A percentile compares a stretch with the other conserved stretches of the same genome.
phyloP scores from a whole-genome alignment of 2,888 invertebrate species.

The Prionchulus punctatus region DNA sequence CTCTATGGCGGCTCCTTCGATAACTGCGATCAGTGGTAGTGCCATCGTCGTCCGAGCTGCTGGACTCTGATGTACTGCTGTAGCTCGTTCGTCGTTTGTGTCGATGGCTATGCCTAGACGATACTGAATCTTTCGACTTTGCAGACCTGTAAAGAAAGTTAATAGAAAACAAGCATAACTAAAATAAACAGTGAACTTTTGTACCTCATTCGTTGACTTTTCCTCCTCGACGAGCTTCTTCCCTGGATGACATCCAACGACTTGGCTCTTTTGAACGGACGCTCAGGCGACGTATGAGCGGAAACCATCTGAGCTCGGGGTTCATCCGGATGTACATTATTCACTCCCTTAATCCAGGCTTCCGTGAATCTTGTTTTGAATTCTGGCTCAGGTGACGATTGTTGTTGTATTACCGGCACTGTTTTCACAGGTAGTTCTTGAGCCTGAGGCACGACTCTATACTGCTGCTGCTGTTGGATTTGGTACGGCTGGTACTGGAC shows the following conservation, averaged over 20 bases:
- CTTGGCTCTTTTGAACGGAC: background rate
- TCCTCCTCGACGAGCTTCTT: background rate
- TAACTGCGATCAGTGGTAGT: background rate
- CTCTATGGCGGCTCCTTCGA: background rate
- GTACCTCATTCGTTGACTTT: background rate
- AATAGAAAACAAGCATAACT: background rate
- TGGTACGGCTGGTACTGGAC: too few species aligned
- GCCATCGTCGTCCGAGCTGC: constrained; percentile 1
- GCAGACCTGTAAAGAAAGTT: background rate
- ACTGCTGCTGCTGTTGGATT: too few species aligned
- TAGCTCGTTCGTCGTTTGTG: background rate
- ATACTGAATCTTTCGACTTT: constrained; percentile 1
- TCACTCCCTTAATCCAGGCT: background rate
- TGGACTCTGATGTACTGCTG: background rate
- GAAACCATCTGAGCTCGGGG: too few species aligned
- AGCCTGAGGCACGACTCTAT: too few species aligned
- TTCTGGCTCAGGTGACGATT: background rate
- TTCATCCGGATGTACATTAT: too few species aligned
- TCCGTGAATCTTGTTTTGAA: background rate
- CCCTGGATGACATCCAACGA: background rate
- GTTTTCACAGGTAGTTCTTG: too few species aligned
- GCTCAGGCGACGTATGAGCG: too few species aligned
- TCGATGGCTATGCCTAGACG: background rate
- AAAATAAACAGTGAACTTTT: background rate
- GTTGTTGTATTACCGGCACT: too few species aligned